phyloP scores from a whole-genome alignment of 2,888 invertebrate species.

The Eurytoma californica region DNA sequence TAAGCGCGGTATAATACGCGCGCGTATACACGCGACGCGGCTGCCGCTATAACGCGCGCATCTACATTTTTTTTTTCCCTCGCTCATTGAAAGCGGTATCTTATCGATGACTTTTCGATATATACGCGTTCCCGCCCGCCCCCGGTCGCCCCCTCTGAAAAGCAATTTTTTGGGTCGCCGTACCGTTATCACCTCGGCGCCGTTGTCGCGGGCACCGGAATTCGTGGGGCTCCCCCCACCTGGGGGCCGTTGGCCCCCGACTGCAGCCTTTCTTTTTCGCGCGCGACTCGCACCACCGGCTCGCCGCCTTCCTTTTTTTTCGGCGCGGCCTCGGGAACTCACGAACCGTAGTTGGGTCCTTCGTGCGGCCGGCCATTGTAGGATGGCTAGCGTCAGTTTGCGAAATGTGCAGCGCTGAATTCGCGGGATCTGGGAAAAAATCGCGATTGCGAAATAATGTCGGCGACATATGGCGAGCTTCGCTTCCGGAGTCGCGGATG shows the following conservation, averaged over 20 bases:
- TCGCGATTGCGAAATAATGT: too few relatives aligned
- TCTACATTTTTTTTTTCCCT: too few relatives aligned
- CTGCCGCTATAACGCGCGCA: background rate
- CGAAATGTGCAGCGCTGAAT: too few relatives aligned
- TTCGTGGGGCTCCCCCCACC: background rate
- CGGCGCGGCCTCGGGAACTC: constrained; percentile 10
- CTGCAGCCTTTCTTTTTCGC: constrained; percentile 31
- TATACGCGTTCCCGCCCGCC: background rate
- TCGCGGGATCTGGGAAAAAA: too few relatives aligned
- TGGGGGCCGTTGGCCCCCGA: constrained; percentile 51
- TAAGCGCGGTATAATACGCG: background rate
- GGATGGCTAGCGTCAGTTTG: too few relatives aligned
- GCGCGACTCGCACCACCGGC: background rate
- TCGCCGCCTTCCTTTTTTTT: background rate
- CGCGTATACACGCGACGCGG: too few relatives aligned
- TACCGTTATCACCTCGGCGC: constrained; percentile 51
- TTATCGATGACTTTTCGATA: constrained; percentile 24
- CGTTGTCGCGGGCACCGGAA: background rate
- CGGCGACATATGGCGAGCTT: too few relatives aligned
- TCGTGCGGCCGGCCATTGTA: background rate
- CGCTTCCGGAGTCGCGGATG: too few relatives aligned
- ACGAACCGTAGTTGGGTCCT: background rate
- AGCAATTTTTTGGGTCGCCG: constrained; percentile 50
- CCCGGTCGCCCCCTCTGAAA: background rate
- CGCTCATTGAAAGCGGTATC: background rate